Percentiles rank a stretch among this genome's conserved stretches.
phyloP scores from a whole-genome alignment of 2,888 invertebrate genomes.

The Diogma glabrata region DNA sequence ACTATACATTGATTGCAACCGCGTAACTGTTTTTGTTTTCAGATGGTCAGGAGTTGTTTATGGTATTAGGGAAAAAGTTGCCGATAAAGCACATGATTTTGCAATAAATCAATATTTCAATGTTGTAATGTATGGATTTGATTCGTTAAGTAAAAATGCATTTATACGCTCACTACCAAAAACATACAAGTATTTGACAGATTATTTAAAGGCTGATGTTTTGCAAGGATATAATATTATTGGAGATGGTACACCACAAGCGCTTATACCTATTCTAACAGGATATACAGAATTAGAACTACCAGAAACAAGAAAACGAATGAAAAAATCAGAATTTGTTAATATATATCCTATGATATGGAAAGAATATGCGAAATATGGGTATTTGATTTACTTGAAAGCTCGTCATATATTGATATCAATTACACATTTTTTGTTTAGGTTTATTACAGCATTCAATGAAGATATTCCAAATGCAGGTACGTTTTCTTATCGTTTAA shows the following conservation, averaged over 20 bases:
- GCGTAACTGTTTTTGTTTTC: no score
- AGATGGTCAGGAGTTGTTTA: conserved; percentile 53
- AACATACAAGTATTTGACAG: conserved; percentile 54
- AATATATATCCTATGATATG: conserved; percentile 79
- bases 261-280: conserved; percentile 76
- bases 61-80: background rate
- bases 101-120: conserved; percentile 34
- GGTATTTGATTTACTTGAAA: conserved; percentile 26
- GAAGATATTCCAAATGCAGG: conserved; percentile 79
- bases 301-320: conserved; percentile 68
- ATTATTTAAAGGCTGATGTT: conserved; percentile 47
- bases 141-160: conserved; percentile 75
- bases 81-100: background rate
- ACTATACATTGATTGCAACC: background rate
- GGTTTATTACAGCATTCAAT: conserved; percentile 64
- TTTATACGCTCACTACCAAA: conserved; percentile 68
- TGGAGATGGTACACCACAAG: conserved; percentile 79
- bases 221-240: conserved; percentile 73
- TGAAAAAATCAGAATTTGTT: conserved; percentile 49
- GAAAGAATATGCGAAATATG: conserved; percentile 58
- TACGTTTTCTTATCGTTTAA: conserved; percentile 81
- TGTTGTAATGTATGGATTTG: conserved; percentile 77
- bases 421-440: background rate
- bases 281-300: conserved; percentile 77
- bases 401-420: conserved; percentile 30